phyloP scores from a whole-genome alignment of 1,140 invertebrate genomes.

The Trichoplusia ni region DNA sequence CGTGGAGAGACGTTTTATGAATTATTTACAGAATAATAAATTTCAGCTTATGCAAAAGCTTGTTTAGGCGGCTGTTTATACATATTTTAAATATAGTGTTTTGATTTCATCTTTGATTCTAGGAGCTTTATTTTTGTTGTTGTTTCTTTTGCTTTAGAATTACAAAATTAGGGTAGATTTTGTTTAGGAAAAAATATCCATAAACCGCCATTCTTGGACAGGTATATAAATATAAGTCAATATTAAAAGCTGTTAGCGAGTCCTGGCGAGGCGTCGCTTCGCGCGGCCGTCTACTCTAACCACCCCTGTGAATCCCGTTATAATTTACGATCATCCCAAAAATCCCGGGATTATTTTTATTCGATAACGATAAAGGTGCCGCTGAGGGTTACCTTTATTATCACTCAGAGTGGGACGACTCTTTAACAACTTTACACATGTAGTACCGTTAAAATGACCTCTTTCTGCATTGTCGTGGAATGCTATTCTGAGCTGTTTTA shows the following conservation, averaged over 20 bases:
- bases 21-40: slow-evolving; percentile 21
- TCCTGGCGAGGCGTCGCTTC: slow-evolving; percentile 2
- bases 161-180: too few species aligned
- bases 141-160: too few species aligned
- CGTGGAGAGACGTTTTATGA: slow-evolving; percentile 32
- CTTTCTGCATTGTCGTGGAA: slow-evolving; percentile 1
- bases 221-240: slow-evolving; percentile 15
- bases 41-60: background rate
- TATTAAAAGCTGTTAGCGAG: slow-evolving; percentile 15
- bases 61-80: background rate
- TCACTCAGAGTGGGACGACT: slow-evolving; percentile 67
- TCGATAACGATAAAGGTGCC: slow-evolving; percentile 80
- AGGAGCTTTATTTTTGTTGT: too few species aligned
- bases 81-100: background rate
- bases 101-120: too few species aligned
- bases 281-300: slow-evolving; percentile 28
- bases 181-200: too few species aligned
- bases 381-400: slow-evolving; percentile 78
- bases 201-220: too few species aligned
- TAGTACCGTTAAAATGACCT: slow-evolving; percentile 31
- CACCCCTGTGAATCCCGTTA: slow-evolving; percentile 62
- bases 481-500: slow-evolving; percentile 4
- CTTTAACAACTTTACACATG: slow-evolving; percentile 75
- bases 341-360: slow-evolving; percentile 80
- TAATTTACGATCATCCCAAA: slow-evolving; percentile 80